Base-by-base conservation (phyloP, 2,113 vertebrate genomes). In the Galbula dea region DNA sequence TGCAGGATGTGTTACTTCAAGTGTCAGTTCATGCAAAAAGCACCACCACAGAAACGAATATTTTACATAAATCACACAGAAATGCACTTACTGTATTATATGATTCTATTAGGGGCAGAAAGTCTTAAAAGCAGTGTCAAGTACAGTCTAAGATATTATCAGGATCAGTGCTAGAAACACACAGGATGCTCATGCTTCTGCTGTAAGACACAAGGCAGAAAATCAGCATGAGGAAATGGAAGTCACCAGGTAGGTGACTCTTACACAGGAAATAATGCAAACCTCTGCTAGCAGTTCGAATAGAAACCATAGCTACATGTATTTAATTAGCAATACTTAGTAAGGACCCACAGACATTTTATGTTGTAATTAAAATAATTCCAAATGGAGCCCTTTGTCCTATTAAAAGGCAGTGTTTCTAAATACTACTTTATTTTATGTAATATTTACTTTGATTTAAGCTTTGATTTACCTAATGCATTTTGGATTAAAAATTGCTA, bases 1-100 rank as follows among this genome's bases (percentile, higher is more conserved):
- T 1, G 3, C 7, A 5, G 1, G 0, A 65, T 21, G 16, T 9
- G 30, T 39, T 57, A 51, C 32, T 55, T 61, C 22, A 37, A 41
- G 39, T 19, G 11, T 51, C 54, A 61, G 11, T 37, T 89, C 23
- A 32, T 7, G 48, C 19, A 58, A 22, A 80, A 85, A 79, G 32
- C 3, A 8, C 5, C 12, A 46, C 10, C 14, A n/a, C 3, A 3
- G 41, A 36, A 65, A 77, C 15, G 73, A 81, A 29, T 15, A 1
- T 43, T 75, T 91, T 65, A 61, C 36, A 84, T 12, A 57, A 76
- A 10, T 20, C 23, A 27, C 36, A 46, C 0, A 73, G 59, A 80
- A 73, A 51, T 69, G 10, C 68, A 84, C 13, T 15, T 49, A 24
- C 27, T 29, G 2, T 34, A 24, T 37, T 63, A n/a, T n/a, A n/a